These are phyloP conservation scores for Echiichthys vipera DNA, from an alignment of 2,797 vertebrate genomes.

Conservation along the genomic window DNA sequence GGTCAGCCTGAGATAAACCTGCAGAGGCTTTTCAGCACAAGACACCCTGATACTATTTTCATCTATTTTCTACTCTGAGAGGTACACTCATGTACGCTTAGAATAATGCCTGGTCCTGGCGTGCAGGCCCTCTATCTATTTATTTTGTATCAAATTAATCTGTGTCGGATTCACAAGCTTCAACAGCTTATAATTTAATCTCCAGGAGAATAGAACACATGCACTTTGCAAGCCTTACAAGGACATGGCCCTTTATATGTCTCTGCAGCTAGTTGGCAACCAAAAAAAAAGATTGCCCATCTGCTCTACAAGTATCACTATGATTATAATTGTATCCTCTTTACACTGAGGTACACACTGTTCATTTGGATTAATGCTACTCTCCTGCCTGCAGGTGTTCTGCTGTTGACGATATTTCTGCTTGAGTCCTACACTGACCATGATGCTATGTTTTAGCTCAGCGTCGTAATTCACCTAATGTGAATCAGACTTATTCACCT, in stretches of 20 bases:
- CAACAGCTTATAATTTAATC: constrained; percentile 51
- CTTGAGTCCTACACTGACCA: too few species aligned
- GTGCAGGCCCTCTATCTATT: constrained; percentile 11
- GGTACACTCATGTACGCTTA: constrained; percentile 16
- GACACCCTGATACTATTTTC: constrained; percentile 46
- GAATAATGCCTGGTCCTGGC: constrained; percentile 43
- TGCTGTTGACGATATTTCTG: background rate
- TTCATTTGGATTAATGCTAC: constrained; percentile 14
- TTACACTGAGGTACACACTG: background rate
- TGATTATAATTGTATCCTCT: constrained; percentile 13
- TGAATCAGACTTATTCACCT: background rate
- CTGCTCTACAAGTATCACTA: constrained; percentile 1
- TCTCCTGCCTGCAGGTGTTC: background rate
- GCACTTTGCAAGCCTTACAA: background rate
- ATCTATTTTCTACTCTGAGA: constrained; percentile 43
- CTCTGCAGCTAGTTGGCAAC: constrained; percentile 14
- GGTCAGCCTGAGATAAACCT: constrained; percentile 43
- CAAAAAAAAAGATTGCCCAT: constrained; percentile 15
- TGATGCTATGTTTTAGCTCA: background rate
- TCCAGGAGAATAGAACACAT: constrained; percentile 35
- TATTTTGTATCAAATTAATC: constrained; percentile 49
- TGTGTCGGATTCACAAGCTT: constrained; percentile 23
- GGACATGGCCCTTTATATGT: constrained; percentile 16
- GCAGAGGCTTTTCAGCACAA: constrained; percentile 27
- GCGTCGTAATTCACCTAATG: background rate